Evolutionary conservation across 64 coral and sea anemone genomes (phyloP), one percentile per base, ranked within the genome.

Genomic region (Stichodactyla helianthus): DNA sequence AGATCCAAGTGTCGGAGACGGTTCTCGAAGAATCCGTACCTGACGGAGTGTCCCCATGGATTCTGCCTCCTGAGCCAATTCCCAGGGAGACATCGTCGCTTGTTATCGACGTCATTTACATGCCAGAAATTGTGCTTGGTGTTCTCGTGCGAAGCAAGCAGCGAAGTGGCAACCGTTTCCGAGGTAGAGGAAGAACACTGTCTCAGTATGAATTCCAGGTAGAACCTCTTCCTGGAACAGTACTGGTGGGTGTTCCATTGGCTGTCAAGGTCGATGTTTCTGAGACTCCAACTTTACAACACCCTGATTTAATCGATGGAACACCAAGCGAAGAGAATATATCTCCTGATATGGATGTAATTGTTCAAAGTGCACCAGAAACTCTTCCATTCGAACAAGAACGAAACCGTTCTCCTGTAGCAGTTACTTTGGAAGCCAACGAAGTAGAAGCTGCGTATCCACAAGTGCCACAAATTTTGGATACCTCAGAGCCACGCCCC

Each of bases 201-300:
- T 84, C 83, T 50, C 4, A 84, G 59, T 63, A 35, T 63, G 83
- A 84, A 57, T 84, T 84, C 55, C 44, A 51, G 25, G 83, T 84
- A 44, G 83, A 84, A 51, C 5, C 83, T 11, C 55, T 84, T 54
- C 83, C 83, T 50, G 83, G 83, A 7, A 84, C 83, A 35, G 83
- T 84, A 25, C 26, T 84, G 8, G 83, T 84, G 14, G 83, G 83
- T 18, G 59, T 50, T 50, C 83, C 83, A 15, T 7, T 84, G 6
- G 17, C 83, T 35, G 83, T 84, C 53, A 84, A 84, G n/a, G 83
- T 84, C 5, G 83, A 84, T 60, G 83, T 23, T 23, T 35, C 52
- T 11, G 56, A 84, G 55, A 84, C 83, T 54, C 83, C 83, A 51
- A 53, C 83, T 7, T 35, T 84, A 35, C 83, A 84, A 55, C 54